Percentiles rank a stretch among this genome's conserved stretches.
Conservation (phyloP, 1,140 invertebrate species). For the Conus ventricosus region DNA sequence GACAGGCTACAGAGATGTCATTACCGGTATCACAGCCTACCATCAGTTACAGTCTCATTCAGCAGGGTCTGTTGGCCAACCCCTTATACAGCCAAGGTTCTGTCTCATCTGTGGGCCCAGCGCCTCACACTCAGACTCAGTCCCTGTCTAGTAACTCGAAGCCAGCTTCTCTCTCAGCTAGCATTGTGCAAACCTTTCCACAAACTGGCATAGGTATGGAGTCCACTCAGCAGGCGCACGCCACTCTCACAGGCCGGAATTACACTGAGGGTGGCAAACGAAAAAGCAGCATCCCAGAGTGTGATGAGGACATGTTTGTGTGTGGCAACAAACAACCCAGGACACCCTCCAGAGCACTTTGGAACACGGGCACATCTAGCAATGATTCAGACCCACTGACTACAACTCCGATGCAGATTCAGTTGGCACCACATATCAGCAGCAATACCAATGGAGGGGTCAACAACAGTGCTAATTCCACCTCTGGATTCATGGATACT, state of each 20-base stretch:
- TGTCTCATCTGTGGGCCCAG: not conserved
- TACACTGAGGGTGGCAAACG: not conserved
- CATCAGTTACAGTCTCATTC: not conserved
- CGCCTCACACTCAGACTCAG: not conserved
- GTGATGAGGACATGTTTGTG: not conserved
- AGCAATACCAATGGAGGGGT: not conserved
- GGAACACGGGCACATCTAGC: not conserved
- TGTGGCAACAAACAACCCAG: not conserved
- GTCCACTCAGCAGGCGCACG: not conserved
- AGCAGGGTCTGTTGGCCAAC: not conserved
- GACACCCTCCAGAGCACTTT: not conserved
- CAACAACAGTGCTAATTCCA: not conserved
- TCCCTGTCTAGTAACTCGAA: not conserved
- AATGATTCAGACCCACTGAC: not conserved
- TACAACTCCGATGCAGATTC: not conserved
- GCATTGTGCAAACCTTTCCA: not conserved
- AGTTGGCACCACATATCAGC: not conserved
- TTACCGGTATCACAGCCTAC: not conserved
- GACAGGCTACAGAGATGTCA: not conserved
- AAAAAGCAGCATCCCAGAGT: not conserved
- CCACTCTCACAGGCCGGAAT: not conserved
- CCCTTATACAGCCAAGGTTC: not conserved
- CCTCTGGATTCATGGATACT: not conserved
- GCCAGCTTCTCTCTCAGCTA: not conserved
- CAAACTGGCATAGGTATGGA: not conserved